A percentile compares a stretch with the other conserved stretches of the same genome.
Evolutionary conservation across 2,113 vertebrate genomes (phyloP).

Genomic region (Pteropus alecto): DNA sequence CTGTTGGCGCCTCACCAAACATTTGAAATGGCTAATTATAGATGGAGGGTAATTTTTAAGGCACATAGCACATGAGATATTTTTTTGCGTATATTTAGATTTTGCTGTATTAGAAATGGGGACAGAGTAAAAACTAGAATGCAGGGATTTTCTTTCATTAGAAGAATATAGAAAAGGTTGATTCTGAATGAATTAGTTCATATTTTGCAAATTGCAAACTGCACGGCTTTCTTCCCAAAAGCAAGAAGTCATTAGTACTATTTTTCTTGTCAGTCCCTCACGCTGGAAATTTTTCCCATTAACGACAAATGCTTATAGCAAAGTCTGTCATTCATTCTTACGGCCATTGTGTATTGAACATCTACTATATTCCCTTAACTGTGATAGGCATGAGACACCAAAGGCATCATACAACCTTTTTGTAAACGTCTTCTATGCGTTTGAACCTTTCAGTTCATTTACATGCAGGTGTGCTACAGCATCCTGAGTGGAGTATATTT

Average conservation of each 20-base stretch:
- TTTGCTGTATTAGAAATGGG: conserved; percentile 11
- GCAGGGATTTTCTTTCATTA: conserved; percentile 37
- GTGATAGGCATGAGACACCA: not conserved
- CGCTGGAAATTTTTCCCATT: not conserved
- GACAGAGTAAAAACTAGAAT: not conserved
- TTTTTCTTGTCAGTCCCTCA: not conserved
- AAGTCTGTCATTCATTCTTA: not conserved
- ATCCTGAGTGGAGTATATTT: not conserved
- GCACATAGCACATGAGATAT: not conserved
- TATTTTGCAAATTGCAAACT: not conserved
- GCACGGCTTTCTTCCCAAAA: not conserved
- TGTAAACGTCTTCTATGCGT: not conserved
- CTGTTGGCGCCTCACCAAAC: conserved; percentile 18
- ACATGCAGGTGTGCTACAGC: not conserved
- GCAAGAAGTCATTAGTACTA: not conserved
- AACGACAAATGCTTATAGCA: not conserved
- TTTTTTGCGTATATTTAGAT: conserved; percentile 46
- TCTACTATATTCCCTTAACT: not conserved
- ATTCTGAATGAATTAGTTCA: not conserved
- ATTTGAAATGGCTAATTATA: conserved; percentile 55
- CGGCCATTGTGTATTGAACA: not conserved
- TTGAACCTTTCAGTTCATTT: not conserved
- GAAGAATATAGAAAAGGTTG: not conserved
- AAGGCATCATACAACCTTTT: not conserved
- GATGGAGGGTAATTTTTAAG: not conserved